Percentiles rank a stretch among this genome's conserved stretches.
phyloP scores from a whole-genome alignment of 2,888 invertebrate species.

The Laothoe populi region DNA sequence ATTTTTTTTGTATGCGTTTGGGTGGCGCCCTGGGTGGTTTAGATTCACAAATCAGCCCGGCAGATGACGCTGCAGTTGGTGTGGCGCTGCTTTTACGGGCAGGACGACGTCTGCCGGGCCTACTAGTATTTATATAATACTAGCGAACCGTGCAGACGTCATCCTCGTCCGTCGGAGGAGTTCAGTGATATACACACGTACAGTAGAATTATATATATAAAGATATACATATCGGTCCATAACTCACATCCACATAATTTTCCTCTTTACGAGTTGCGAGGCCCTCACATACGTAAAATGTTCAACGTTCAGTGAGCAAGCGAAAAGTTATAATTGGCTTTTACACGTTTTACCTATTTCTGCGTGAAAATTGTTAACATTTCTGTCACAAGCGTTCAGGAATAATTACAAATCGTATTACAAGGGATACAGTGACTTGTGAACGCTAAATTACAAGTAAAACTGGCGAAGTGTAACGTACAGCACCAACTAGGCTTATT shows the following conservation, averaged over 20 bases:
- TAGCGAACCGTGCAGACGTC: too few relatives aligned
- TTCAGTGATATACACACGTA: too few relatives aligned
- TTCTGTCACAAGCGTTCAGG: slow-evolving; percentile 3
- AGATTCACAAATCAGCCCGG: too few relatives aligned
- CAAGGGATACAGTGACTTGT: background rate
- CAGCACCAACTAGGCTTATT: background rate
- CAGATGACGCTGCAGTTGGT: too few relatives aligned
- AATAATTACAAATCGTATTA: slow-evolving; percentile 20
- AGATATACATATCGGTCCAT: too few relatives aligned
- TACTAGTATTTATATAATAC: too few relatives aligned
- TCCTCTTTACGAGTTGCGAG: background rate
- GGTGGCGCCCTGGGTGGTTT: too few relatives aligned
- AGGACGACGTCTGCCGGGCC: too few relatives aligned
- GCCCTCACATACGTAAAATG: slow-evolving; percentile 37
- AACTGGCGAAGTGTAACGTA: background rate
- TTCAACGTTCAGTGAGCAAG: slow-evolving; percentile 33
- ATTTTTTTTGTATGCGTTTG: too few relatives aligned
- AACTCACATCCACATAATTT: background rate
- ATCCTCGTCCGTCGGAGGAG: too few relatives aligned
- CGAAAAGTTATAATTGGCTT: slow-evolving; percentile 49
- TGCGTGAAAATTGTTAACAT: slow-evolving; percentile 24
- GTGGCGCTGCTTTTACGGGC: too few relatives aligned
- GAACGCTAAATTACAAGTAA: background rate
- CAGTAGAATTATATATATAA: too few relatives aligned
- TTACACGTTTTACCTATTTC: slow-evolving; percentile 33